Evolutionary conservation across 2,113 vertebrate species (phyloP).

Genomic region (Ia io): DNA sequence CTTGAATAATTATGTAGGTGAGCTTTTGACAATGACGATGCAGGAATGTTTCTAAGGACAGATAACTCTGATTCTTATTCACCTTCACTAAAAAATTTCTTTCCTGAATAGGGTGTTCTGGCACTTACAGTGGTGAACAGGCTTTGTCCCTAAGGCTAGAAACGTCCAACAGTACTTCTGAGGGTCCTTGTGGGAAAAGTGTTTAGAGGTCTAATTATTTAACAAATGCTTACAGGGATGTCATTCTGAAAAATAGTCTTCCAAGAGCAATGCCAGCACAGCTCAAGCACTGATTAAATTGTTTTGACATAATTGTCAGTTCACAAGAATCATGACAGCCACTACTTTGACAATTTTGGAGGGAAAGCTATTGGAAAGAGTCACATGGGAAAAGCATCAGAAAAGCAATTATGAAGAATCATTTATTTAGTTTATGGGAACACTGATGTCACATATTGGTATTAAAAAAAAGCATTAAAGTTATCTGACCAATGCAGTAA

Average conservation of each 20-base stretch:
- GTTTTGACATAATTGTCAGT: conserved; percentile 48
- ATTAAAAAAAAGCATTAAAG: background rate
- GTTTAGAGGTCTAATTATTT: conserved; percentile 47
- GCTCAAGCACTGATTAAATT: conserved; percentile 46
- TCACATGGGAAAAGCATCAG: background rate
- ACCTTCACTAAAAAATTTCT: background rate
- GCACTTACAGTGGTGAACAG: background rate
- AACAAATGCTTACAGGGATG: conserved; percentile 43
- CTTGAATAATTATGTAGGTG: background rate
- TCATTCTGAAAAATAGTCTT: conserved; percentile 50
- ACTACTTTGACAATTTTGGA: conserved; percentile 29
- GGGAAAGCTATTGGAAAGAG: conserved; percentile 20
- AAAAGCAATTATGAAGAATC: conserved; percentile 37
- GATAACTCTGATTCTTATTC: background rate
- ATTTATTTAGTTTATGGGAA: conserved; percentile 56
- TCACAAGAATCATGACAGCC: conserved; percentile 41
- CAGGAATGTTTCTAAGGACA: background rate
- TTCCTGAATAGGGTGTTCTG: background rate
- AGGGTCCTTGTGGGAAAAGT: background rate
- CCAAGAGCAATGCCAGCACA: background rate
- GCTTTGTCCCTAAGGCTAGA: background rate
- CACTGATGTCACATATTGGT: background rate
- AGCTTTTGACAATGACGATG: background rate
- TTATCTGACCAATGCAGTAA: conserved; percentile 22
- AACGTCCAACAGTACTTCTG: background rate